These are phyloP conservation scores for Diaperis boleti DNA, from an alignment of 2,888 invertebrate species.

Conservation along the genomic window DNA sequence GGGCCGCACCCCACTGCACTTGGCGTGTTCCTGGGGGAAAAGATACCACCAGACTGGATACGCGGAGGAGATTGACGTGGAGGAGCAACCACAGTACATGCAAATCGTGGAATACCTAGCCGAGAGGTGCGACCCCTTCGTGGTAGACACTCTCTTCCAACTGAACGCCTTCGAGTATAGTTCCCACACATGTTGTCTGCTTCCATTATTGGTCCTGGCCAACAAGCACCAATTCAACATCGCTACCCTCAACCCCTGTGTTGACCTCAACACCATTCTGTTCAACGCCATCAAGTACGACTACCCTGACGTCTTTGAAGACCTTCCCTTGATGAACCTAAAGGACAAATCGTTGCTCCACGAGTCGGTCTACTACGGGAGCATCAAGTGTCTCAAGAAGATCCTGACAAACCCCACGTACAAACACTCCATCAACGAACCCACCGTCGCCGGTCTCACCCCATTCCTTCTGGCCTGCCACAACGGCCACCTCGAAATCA, in stretches of 20 bases:
- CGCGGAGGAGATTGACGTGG: too few species aligned
- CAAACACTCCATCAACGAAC: not conserved
- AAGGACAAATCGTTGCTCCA: not conserved
- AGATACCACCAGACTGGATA: too few species aligned
- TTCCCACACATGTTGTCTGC: not conserved
- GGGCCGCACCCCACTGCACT: not conserved
- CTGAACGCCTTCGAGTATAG: not conserved
- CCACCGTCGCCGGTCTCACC: not conserved
- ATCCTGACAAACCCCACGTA: not conserved
- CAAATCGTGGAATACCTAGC: not conserved
- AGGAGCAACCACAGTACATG: not conserved
- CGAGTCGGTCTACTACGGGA: not conserved
- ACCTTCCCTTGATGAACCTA: not conserved
- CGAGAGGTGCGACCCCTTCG: not conserved
- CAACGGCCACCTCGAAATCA: not conserved
- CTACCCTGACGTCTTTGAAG: slow-evolving; percentile 1
- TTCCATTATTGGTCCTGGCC: not conserved
- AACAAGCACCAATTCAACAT: not conserved
- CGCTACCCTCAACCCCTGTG: not conserved
- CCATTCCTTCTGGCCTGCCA: not conserved
- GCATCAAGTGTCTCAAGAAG: not conserved
- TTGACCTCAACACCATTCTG: not conserved
- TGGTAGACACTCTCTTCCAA: not conserved
- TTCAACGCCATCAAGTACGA: not conserved
- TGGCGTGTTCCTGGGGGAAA: slow-evolving; percentile 1